Percentiles rank a stretch among this genome's conserved stretches.
Evolutionary conservation across 2,888 invertebrate species (phyloP).

Genomic region (Volucella bombylans): DNA sequence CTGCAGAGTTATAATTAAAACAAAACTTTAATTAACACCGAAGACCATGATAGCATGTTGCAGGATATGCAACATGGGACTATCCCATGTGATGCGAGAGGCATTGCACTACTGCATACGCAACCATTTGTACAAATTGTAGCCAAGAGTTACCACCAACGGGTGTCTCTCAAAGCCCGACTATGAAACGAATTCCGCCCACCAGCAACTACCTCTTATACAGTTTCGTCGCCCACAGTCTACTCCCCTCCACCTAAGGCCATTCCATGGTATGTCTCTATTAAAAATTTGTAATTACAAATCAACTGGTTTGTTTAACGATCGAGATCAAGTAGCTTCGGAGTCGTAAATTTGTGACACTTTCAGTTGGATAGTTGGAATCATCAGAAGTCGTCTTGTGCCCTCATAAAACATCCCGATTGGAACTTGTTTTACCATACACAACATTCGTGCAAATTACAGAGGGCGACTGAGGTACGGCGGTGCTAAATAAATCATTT

Average conservation of each 20-base stretch:
- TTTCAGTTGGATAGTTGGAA: slow-evolving; percentile 40
- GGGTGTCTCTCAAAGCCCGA: slow-evolving; percentile 33
- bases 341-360: slow-evolving; percentile 70
- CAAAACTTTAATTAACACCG: slow-evolving; percentile 57
- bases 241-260: background rate
- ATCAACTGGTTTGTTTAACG: slow-evolving; percentile 72
- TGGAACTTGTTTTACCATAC: slow-evolving; percentile 45
- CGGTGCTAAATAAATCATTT: slow-evolving; percentile 68
- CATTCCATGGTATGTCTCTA: slow-evolving; percentile 44
- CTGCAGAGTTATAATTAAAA: slow-evolving; percentile 36
- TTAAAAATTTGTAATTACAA: slow-evolving; percentile 72
- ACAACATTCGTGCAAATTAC: slow-evolving; percentile 57
- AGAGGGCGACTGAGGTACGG: background rate
- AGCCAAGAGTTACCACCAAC: slow-evolving; percentile 26
- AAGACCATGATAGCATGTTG: slow-evolving; percentile 17
- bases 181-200: slow-evolving; percentile 58
- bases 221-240: background rate
- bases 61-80: slow-evolving; percentile 15
- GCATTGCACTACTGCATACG: background rate
- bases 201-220: slow-evolving; percentile 12
- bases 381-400: background rate
- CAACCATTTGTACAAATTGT: slow-evolving; percentile 60
- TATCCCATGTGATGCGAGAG: too few species aligned
- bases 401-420: slow-evolving; percentile 36
- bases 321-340: slow-evolving; percentile 64